phyloP scores from a whole-genome alignment of 2,888 invertebrate species.

The Megamerina dolium region DNA sequence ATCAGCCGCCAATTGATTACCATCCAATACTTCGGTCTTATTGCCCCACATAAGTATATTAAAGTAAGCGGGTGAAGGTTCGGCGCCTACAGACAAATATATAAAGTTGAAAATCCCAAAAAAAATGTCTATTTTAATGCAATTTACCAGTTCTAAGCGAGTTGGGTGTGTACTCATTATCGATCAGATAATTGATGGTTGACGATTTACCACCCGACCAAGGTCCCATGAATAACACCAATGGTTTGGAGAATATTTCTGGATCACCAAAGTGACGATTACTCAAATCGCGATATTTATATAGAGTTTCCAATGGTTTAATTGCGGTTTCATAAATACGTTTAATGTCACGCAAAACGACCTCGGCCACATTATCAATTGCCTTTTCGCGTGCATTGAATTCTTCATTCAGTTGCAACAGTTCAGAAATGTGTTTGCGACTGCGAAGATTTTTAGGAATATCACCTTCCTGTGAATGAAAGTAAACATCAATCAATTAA shows the following conservation, averaged over 20 bases:
- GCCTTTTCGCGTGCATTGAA: slow-evolving; percentile 65
- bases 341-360: slow-evolving; percentile 77
- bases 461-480: slow-evolving; percentile 56
- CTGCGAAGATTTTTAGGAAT: slow-evolving; percentile 72
- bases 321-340: slow-evolving; percentile 79
- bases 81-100: slow-evolving; percentile 63
- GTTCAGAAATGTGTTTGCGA: slow-evolving; percentile 72
- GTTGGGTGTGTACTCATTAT: slow-evolving; percentile 76
- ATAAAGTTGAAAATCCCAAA: neutral
- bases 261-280: slow-evolving; percentile 89
- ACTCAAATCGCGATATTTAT: slow-evolving; percentile 87
- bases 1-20: slow-evolving; percentile 90
- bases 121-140: neutral
- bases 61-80: slow-evolving; percentile 89
- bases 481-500: neutral
- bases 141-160: slow-evolving; percentile 76
- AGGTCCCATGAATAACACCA: slow-evolving; percentile 90
- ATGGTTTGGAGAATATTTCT: slow-evolving; percentile 90
- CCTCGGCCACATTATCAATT: slow-evolving; percentile 67
- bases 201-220: slow-evolving; percentile 96
- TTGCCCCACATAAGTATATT: slow-evolving; percentile 87
- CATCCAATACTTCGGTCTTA: slow-evolving; percentile 78
- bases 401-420: slow-evolving; percentile 73
- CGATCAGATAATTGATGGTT: slow-evolving; percentile 85
- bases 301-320: slow-evolving; percentile 82